phyloP scores from a whole-genome alignment of 2,113 vertebrate species.

The Hipposideros armiger region DNA sequence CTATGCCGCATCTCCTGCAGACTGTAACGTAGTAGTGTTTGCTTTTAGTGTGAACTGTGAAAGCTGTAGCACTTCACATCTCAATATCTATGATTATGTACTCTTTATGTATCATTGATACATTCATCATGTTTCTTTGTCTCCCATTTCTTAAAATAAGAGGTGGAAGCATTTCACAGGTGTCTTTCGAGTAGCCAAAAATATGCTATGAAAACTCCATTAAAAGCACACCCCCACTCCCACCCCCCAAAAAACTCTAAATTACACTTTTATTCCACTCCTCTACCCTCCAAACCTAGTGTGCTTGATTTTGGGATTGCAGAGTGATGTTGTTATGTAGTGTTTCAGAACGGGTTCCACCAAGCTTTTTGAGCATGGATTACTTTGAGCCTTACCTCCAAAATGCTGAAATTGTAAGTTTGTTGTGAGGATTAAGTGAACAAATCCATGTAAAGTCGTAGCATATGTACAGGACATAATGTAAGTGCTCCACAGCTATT shows the following conservation, averaged over 20 bases:
- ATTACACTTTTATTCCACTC: neutral
- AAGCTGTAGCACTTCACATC: neutral
- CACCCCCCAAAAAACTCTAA: neutral
- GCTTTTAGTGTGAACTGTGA: conserved; percentile 3
- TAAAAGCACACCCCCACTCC: neutral
- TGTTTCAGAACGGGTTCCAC: neutral
- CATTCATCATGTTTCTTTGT: neutral
- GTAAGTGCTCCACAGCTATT: neutral
- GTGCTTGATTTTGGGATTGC: neutral
- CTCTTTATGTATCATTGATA: neutral
- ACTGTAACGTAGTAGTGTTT: neutral
- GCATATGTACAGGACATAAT: neutral
- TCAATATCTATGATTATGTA: neutral
- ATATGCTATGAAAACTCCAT: neutral
- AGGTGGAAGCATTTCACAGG: neutral
- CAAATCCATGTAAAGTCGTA: neutral
- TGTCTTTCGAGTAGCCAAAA: conserved; percentile 30
- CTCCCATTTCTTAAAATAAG: neutral
- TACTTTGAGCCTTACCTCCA: neutral
- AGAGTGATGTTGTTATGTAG: neutral
- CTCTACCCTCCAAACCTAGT: neutral
- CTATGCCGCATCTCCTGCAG: neutral
- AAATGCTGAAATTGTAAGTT: neutral
- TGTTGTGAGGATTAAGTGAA: neutral
- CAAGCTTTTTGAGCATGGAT: neutral